phyloP scores from a whole-genome alignment of 2,113 vertebrate species.

The Megaleporinus macrocephalus region DNA sequence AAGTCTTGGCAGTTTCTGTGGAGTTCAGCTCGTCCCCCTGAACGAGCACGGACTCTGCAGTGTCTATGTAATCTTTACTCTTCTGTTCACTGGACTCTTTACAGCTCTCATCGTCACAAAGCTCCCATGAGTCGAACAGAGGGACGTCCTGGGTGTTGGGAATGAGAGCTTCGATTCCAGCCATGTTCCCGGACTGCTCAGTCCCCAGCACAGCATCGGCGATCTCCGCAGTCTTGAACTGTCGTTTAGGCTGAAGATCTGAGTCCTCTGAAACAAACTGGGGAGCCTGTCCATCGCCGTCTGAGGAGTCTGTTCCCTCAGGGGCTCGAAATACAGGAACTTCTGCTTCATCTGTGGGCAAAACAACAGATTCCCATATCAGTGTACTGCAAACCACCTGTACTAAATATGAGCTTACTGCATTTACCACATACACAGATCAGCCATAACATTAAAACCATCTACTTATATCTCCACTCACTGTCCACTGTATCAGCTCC shows the following conservation, averaged over 20 bases:
- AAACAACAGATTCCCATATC: neutral
- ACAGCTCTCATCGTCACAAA: slow-evolving; percentile 72
- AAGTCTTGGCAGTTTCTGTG: slow-evolving; percentile 83
- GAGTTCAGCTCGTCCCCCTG: slow-evolving; percentile 78
- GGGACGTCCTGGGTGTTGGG: slow-evolving; percentile 76
- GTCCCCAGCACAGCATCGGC: slow-evolving; percentile 82
- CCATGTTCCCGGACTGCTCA: slow-evolving; percentile 66
- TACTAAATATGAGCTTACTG: too few species aligned
- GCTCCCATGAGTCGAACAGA: slow-evolving; percentile 29
- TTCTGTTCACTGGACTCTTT: slow-evolving; percentile 54
- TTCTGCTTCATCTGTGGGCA: slow-evolving; percentile 60
- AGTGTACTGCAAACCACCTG: too few species aligned
- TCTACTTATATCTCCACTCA: too few species aligned
- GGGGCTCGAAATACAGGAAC: slow-evolving; percentile 46
- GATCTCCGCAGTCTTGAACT: slow-evolving; percentile 81
- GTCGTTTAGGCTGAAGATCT: slow-evolving; percentile 62
- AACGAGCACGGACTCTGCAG: slow-evolving; percentile 36
- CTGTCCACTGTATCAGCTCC: too few species aligned
- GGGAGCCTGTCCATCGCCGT: slow-evolving; percentile 65
- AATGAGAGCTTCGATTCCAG: slow-evolving; percentile 79
- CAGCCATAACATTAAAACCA: too few species aligned
- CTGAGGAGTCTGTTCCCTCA: slow-evolving; percentile 54
- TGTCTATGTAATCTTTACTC: slow-evolving; percentile 41
- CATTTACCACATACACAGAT: too few species aligned
- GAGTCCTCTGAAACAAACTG: slow-evolving; percentile 66